A percentile compares a stretch with the other conserved stretches of the same genome.
Conservation (phyloP, 2,797 vertebrate species). For the Semaprochilodus insignis region DNA sequence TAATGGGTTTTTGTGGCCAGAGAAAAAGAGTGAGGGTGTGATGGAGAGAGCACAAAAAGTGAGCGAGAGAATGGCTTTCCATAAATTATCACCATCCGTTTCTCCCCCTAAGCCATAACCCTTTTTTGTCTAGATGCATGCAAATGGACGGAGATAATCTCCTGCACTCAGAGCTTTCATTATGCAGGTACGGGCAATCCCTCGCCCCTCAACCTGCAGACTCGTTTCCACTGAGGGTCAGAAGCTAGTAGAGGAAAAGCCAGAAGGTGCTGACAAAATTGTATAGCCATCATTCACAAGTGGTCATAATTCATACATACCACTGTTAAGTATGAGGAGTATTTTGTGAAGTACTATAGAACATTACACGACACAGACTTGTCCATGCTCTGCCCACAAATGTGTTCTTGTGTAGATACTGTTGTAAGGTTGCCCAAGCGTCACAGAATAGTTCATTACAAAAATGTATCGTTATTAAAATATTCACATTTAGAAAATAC, state of each 20-base stretch:
- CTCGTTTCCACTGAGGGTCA: background rate
- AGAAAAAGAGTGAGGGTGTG: background rate
- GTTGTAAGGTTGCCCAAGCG: background rate
- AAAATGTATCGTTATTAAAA: too few relatives aligned
- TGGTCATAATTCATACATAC: background rate
- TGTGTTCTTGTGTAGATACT: background rate
- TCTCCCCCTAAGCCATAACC: background rate
- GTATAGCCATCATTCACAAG: background rate
- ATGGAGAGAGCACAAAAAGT: background rate
- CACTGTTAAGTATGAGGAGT: background rate
- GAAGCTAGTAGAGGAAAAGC: background rate
- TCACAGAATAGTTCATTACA: background rate
- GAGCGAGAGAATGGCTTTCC: background rate
- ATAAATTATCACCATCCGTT: slow-evolving; percentile 1
- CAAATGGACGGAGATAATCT: slow-evolving; percentile 24
- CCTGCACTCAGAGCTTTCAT: background rate
- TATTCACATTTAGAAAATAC: too few relatives aligned
- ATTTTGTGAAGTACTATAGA: background rate
- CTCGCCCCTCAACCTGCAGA: background rate
- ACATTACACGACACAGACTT: background rate
- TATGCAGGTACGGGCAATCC: background rate
- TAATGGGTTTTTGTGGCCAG: slow-evolving; percentile 3
- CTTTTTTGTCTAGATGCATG: background rate
- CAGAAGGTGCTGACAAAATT: background rate
- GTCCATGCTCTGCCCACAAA: background rate